Conservation (phyloP, 1,140 invertebrate genomes). For the Charaxes varanes region DNA sequence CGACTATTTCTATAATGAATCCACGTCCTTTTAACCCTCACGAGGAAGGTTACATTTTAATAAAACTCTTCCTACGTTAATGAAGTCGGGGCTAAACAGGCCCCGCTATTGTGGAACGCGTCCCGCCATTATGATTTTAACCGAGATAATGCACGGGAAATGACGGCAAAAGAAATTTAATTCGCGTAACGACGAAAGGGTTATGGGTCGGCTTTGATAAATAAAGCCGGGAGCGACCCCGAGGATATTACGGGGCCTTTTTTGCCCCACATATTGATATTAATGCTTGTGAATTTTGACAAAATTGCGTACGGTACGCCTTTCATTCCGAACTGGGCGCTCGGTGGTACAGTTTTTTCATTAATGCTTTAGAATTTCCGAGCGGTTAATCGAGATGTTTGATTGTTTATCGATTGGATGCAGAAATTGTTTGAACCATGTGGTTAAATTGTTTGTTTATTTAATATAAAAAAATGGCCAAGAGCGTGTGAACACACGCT, state of each 20-base stretch:
- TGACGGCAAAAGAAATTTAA: constrained; percentile 73
- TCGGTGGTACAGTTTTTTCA: constrained; percentile 22
- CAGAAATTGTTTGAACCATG: no score
- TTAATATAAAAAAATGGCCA: no score
- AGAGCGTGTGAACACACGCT: no score
- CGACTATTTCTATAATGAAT: constrained; percentile 9
- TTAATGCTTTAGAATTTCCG: constrained; percentile 12
- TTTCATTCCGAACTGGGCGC: constrained; percentile 15
- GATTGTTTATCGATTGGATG: neutral
- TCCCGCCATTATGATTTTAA: constrained; percentile 67
- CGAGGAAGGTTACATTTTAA: constrained; percentile 67
- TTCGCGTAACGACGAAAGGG: constrained; percentile 71
- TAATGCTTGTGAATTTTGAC: constrained; percentile 69
- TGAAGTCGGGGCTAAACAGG: constrained; percentile 50
- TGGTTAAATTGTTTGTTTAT: no score
- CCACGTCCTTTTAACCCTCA: constrained; percentile 39
- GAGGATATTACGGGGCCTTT: constrained; percentile 62
- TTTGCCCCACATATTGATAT: constrained; percentile 70
- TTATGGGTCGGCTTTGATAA: constrained; percentile 64
- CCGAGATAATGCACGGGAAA: constrained; percentile 72
- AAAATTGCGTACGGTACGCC: constrained; percentile 52
- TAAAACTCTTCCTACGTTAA: constrained; percentile 72
- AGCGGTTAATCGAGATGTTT: neutral
- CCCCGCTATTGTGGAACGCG: constrained; percentile 49
- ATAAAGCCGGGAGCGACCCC: constrained; percentile 55